phyloP scores from a whole-genome alignment of 2,797 vertebrate genomes.

The Molossus alvarezi region DNA sequence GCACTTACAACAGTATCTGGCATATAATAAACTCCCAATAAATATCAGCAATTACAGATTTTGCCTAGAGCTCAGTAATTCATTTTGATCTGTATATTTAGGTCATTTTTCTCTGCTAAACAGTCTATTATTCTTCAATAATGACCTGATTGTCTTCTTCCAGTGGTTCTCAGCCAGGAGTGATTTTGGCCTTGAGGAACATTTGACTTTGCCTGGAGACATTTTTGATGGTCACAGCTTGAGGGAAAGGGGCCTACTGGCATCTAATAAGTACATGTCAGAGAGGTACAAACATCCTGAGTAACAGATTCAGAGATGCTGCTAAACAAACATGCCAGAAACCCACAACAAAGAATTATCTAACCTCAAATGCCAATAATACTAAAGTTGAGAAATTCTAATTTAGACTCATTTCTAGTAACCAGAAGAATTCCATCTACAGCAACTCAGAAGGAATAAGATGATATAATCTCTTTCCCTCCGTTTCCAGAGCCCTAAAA shows the following conservation, averaged over 20 bases:
- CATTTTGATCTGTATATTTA: neutral
- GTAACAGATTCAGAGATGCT: neutral
- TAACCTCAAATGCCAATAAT: neutral
- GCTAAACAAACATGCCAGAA: neutral
- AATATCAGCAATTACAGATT: neutral
- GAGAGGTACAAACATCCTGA: neutral
- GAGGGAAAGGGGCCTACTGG: neutral
- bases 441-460: neutral
- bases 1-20: neutral
- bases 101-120: neutral
- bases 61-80: slow-evolving; percentile 11
- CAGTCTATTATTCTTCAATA: neutral
- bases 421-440: neutral
- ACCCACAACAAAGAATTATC: neutral
- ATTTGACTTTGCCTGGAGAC: neutral
- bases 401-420: neutral
- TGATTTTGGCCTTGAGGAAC: slow-evolving; percentile 1
- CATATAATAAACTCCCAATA: neutral
- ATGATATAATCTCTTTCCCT: neutral
- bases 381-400: neutral
- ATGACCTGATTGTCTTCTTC: neutral
- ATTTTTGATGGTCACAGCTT: neutral
- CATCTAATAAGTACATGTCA: neutral
- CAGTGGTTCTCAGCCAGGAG: neutral
- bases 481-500: neutral